phyloP scores from a whole-genome alignment of 2,888 invertebrate species.

The Pyrrhia umbra region DNA sequence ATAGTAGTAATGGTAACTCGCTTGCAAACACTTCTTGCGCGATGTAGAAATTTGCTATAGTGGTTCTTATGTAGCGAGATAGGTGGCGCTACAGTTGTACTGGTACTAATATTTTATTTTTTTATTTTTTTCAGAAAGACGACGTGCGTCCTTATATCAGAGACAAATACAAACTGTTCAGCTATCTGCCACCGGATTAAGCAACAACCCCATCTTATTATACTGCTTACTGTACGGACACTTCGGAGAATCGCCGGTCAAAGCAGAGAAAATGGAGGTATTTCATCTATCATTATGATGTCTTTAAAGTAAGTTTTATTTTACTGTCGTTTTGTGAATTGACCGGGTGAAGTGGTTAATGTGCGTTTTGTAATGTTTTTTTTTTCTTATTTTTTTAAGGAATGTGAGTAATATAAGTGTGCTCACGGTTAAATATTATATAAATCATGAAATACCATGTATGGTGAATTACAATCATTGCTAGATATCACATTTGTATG shows the following conservation, averaged over 20 bases:
- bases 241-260: constrained; percentile 34
- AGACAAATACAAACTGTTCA: constrained; percentile 97
- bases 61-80: too few relatives aligned
- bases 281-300: not conserved
- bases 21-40: too few relatives aligned
- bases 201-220: constrained; percentile 4
- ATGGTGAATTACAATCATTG: too few relatives aligned
- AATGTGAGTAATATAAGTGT: not conserved
- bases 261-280: constrained; percentile 17
- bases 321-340: not conserved
- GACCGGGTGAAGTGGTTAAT: not conserved
- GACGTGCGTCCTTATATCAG: constrained; percentile 98
- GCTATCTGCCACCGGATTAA: constrained; percentile 96
- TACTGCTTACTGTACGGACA: constrained; percentile 31
- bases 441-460: not conserved
- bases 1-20: too few relatives aligned
- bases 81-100: too few relatives aligned
- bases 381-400: not conserved
- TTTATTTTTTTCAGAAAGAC: constrained; percentile 91
- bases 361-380: not conserved
- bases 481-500: not conserved
- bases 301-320: not conserved
- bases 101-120: not conserved
- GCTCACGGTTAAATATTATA: not conserved
- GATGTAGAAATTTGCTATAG: too few relatives aligned